phyloP scores from a whole-genome alignment of 2,888 invertebrate genomes.

The Muschampia plurimacula region DNA sequence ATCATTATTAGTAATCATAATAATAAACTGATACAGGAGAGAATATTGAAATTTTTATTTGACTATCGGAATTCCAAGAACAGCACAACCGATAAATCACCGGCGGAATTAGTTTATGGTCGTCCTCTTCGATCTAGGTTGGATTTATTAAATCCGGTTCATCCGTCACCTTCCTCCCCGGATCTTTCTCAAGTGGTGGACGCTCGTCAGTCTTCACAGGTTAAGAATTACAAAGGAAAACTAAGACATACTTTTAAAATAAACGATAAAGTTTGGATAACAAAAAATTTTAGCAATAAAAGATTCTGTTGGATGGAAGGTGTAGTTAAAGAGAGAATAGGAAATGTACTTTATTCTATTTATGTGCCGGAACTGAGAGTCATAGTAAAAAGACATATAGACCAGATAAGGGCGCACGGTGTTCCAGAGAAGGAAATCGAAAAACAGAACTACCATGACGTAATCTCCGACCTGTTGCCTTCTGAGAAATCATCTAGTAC shows the following conservation, averaged over 20 bases:
- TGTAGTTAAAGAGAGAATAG: conserved; percentile 9
- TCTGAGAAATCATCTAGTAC: neutral
- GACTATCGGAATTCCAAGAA: conserved; percentile 32
- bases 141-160: conserved; percentile 16
- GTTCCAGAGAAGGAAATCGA: neutral
- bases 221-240: conserved; percentile 9
- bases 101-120: conserved; percentile 27
- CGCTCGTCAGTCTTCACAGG: conserved; percentile 24
- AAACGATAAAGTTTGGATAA: conserved; percentile 19
- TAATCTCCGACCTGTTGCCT: neutral
- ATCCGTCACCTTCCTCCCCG: conserved; percentile 16
- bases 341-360: conserved; percentile 11
- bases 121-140: conserved; percentile 18
- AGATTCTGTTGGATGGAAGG: conserved; percentile 11
- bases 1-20: conserved; percentile 18
- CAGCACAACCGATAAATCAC: conserved; percentile 27
- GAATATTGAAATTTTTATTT: conserved; percentile 31
- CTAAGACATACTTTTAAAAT: conserved; percentile 9
- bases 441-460: neutral
- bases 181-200: conserved; percentile 8
- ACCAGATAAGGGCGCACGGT: conserved; percentile 5
- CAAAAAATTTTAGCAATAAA: conserved; percentile 20
- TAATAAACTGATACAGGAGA: conserved; percentile 7
- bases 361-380: neutral
- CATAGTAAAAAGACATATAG: conserved; percentile 15